phyloP scores from a whole-genome alignment of 2,888 invertebrate species.

The Parnassius smintheus region DNA sequence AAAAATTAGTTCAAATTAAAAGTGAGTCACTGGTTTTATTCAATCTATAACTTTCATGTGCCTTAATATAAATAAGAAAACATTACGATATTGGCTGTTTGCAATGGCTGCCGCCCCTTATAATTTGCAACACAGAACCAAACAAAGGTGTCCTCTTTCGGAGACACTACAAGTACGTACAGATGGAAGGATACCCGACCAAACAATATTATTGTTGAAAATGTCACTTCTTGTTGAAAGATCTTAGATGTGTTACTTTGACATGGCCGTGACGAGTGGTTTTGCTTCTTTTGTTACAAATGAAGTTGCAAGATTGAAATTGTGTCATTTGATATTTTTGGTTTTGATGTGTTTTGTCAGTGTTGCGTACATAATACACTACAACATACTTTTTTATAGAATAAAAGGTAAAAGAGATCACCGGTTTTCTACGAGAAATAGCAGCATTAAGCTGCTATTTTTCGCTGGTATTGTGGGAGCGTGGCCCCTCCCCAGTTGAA shows the following conservation, averaged over 20 bases:
- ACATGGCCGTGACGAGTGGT: neutral
- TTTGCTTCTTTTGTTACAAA: conserved; percentile 1
- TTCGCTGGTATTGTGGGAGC: too few species aligned
- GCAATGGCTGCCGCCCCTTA: neutral
- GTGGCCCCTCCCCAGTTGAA: too few species aligned
- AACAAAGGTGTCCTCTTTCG: conserved; percentile 6
- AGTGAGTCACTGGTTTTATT: too few species aligned
- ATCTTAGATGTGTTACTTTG: too few species aligned
- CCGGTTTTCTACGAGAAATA: too few species aligned
- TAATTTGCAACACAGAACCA: conserved; percentile 2
- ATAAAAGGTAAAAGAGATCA: too few species aligned
- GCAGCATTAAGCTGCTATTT: too few species aligned
- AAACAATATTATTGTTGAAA: conserved; percentile 1
- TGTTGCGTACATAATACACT: too few species aligned
- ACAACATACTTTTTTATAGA: too few species aligned
- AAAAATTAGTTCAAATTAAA: too few species aligned
- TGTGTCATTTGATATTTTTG: neutral
- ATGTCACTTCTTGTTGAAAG: conserved; percentile 1
- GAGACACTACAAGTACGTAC: neutral
- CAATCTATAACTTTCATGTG: too few species aligned
- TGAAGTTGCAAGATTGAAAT: neutral
- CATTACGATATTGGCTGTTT: neutral
- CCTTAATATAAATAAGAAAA: too few species aligned
- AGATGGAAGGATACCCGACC: neutral
- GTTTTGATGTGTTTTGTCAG: neutral